These are phyloP conservation scores for Trichogramma dendrolimi DNA, from an alignment of 2,888 invertebrate species.

Conservation along the genomic window DNA sequence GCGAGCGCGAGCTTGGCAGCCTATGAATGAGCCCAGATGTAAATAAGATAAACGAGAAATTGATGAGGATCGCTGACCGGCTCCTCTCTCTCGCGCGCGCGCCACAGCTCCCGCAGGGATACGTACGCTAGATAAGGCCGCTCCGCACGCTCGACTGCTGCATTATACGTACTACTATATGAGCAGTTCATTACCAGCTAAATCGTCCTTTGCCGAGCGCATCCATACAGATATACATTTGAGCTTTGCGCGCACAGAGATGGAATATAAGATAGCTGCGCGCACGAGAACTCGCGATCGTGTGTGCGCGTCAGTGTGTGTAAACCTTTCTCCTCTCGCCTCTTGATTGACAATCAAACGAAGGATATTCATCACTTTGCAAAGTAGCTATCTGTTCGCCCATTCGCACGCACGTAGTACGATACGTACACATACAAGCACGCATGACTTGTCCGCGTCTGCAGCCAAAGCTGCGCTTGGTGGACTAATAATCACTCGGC, in stretches of 20 bases:
- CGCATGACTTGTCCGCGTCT: background rate
- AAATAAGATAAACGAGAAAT: too few relatives aligned
- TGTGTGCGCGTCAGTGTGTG: background rate
- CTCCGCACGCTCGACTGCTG: too few relatives aligned
- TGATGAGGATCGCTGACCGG: too few relatives aligned
- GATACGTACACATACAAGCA: background rate
- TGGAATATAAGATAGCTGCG: background rate
- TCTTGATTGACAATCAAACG: slow-evolving; percentile 23
- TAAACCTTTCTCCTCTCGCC: slow-evolving; percentile 15
- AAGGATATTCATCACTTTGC: slow-evolving; percentile 18
- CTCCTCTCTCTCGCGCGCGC: too few relatives aligned
- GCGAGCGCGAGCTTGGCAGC: too few relatives aligned
- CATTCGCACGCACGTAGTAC: background rate
- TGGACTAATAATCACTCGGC: slow-evolving; percentile 11
- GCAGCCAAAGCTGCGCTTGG: background rate
- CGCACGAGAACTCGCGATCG: slow-evolving; percentile 4
- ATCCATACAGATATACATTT: too few relatives aligned
- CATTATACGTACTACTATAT: too few relatives aligned
- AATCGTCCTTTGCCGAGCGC: too few relatives aligned
- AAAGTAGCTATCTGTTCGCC: background rate
- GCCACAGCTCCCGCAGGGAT: too few relatives aligned
- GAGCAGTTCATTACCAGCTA: too few relatives aligned
- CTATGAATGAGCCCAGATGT: too few relatives aligned
- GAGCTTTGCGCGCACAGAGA: background rate
- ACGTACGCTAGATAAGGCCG: too few relatives aligned